Evolutionary conservation across 2,797 vertebrate genomes (phyloP), one percentile per base, ranked within the genome.

Genomic region (Thamnophis elegans): DNA sequence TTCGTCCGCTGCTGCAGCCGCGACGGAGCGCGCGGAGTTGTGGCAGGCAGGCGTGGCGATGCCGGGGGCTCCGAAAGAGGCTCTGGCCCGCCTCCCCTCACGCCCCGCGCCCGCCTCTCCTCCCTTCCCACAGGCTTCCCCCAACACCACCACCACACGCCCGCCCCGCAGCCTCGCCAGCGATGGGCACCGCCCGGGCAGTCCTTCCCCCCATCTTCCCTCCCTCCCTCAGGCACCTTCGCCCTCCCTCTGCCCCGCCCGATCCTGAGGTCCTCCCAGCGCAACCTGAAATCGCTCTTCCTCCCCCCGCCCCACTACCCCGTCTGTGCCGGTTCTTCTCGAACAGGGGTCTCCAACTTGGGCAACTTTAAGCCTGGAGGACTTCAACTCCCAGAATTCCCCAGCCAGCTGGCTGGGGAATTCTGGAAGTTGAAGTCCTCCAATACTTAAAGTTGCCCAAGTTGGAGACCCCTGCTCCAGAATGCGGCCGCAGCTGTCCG

Each of bases 31-130:
- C 94, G 85, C 14, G 47, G 93, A 96, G 95, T 95, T 96, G 94
- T 78, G 78, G 95, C 25, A 92, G 92, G 95, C 87, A 51, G 32
- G 53, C 93, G 93, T 93, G 95, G 90, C 91, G 94, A 92, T 95
- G 95, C 95, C 92, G 92, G 95, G 96, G 96, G 93, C 96, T 92
- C 91, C 13, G 25, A 26, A 91, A 20, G 95, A 95, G 86, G 93
- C 91, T 94, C 95, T 93, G 96, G 96, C 95, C 95, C 96, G 96
- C 96, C 93, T 93, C 93, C 93, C 95, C 56, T 0, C 94, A 94
- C 96, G 95, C 95, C 96, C 96, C 93, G 95, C 88, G 90, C 96
- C 96, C 90, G 92, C 95, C 96, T 20, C 94, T 94, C 78, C 59
- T 16, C 22, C 91, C 56, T 25, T 68, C 82, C 26, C 89, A 42